These are phyloP conservation scores for Stegophylla sp. DNA, from an alignment of 2,888 invertebrate species.

Conservation along the genomic window DNA sequence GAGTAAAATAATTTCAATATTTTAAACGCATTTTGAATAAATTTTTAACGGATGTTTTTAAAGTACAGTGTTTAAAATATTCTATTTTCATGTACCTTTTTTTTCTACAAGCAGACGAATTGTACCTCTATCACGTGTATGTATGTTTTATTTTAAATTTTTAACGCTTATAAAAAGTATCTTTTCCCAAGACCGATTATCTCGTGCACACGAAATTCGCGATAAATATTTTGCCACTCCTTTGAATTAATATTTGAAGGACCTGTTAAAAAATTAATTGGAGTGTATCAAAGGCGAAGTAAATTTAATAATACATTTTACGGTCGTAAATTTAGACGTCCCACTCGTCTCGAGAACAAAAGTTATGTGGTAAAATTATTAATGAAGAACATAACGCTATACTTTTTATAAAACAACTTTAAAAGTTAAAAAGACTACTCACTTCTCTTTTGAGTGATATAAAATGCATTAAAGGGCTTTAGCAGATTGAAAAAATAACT, in stretches of 20 bases:
- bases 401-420: constrained; percentile 35
- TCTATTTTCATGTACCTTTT: no score
- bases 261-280: constrained; percentile 6
- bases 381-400: constrained; percentile 22
- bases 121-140: no score
- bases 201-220: background rate
- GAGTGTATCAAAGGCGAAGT: constrained; percentile 20
- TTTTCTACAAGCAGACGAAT: no score
- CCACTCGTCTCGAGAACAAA: constrained; percentile 17
- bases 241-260: background rate
- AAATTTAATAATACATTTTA: constrained; percentile 43
- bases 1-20: no score
- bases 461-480: constrained; percentile 46
- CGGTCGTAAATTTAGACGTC: constrained; percentile 9
- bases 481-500: constrained; percentile 38
- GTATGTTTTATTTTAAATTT: no score
- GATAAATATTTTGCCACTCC: background rate
- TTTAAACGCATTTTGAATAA: no score
- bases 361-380: constrained; percentile 34
- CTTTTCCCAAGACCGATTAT: no score
- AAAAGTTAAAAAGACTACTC: constrained; percentile 30
- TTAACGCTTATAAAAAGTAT: no score
- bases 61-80: no score
- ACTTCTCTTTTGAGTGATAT: constrained; percentile 35
- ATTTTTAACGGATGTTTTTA: no score